phyloP scores from a whole-genome alignment of 2,113 vertebrate species.

The Urocolius indicus region DNA sequence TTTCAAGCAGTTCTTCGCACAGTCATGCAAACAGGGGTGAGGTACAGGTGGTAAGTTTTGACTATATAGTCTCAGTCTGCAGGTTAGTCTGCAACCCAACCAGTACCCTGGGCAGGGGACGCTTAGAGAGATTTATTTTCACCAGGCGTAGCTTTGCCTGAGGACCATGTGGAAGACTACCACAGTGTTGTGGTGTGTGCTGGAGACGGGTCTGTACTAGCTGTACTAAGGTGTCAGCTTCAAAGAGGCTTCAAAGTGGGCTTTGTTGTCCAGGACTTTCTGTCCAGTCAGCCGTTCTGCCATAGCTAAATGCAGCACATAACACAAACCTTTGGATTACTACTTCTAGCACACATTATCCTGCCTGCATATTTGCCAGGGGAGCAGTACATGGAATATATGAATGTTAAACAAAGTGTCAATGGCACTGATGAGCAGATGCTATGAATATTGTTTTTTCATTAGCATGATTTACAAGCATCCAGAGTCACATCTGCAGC shows the following conservation, averaged over 20 bases:
- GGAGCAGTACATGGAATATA: not conserved
- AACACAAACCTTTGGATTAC: not conserved
- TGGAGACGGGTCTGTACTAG: not conserved
- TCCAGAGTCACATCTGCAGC: not conserved
- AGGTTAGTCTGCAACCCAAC: not conserved
- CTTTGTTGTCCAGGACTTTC: not conserved
- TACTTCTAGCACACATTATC: not conserved
- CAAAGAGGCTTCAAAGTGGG: not conserved
- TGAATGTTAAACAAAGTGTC: not conserved
- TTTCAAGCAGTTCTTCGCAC: not conserved
- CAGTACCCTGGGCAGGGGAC: accelerated
- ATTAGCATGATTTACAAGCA: not conserved
- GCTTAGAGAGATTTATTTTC: not conserved
- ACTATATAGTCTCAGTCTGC: not conserved
- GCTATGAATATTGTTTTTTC: not conserved
- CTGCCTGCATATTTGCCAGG: not conserved
- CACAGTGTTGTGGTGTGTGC: accelerated
- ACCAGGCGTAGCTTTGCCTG: not conserved
- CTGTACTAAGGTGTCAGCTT: not conserved
- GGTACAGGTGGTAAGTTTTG: not conserved
- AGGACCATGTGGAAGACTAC: not conserved
- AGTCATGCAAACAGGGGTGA: not conserved
- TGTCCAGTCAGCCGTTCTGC: not conserved
- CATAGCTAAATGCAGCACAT: not conserved
- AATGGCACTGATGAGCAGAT: not conserved